phyloP scores from a whole-genome alignment of 2,888 invertebrate species.

The Caenorhabditis sp. region DNA sequence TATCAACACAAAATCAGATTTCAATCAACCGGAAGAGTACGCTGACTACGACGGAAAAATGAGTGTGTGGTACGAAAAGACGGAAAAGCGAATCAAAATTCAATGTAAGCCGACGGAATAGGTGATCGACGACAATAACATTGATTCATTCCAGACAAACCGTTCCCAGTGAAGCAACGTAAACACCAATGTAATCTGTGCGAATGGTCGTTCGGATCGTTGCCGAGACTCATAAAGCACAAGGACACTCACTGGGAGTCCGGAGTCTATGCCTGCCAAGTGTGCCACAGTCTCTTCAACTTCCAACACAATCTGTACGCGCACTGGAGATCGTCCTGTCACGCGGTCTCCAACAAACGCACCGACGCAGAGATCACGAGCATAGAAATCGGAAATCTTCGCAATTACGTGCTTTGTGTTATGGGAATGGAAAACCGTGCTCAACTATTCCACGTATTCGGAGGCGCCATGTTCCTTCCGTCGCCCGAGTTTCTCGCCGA shows the following conservation, averaged over 20 bases:
- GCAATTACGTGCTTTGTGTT: slow-evolving; percentile 10
- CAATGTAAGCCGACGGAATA: neutral
- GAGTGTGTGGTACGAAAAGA: slow-evolving; percentile 1
- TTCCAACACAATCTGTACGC: slow-evolving; percentile 14
- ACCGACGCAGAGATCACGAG: neutral
- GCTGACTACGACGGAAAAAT: neutral
- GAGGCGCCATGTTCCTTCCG: slow-evolving; percentile 18
- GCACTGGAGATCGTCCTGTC: slow-evolving; percentile 26
- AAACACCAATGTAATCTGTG: neutral
- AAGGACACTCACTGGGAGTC: neutral
- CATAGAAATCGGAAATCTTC: neutral
- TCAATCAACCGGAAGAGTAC: neutral
- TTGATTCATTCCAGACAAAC: neutral
- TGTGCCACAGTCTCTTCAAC: slow-evolving; percentile 18
- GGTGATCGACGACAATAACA: neutral
- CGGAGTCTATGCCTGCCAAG: slow-evolving; percentile 36
- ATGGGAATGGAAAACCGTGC: slow-evolving; percentile 31
- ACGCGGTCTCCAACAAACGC: neutral
- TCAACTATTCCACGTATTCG: slow-evolving; percentile 21
- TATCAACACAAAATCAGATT: neutral
- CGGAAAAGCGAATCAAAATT: neutral
- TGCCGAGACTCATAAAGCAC: neutral
- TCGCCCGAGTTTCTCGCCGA: slow-evolving; percentile 3
- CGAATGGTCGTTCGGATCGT: slow-evolving; percentile 15
- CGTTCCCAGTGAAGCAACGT: neutral